Base-by-base conservation (phyloP, 1,140 invertebrate species). In the Frieseomelitta varia region DNA sequence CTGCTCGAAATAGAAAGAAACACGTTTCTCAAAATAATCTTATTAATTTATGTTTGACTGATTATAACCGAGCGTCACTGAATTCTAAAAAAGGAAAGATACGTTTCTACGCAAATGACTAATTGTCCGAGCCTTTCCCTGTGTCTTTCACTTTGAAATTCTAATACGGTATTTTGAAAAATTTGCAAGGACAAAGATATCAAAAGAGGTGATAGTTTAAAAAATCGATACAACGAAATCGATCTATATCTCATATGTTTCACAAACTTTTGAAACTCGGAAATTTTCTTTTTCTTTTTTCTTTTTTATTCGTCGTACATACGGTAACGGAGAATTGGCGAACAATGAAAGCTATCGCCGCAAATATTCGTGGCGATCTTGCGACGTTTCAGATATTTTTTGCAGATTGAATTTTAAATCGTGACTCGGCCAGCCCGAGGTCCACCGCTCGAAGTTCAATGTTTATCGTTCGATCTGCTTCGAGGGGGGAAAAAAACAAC, bases 401-500 rank as follows among this genome's bases (percentile, higher is more conserved):
- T 83, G 39, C 61, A 83, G 81, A 83, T 83, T 77, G 81, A 83
- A 83, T 83, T 83, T 83, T 79, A 83, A 78, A 83, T 83, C 81
- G 75, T 83, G 81, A 83, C 81, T 79, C 63, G 39, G 65, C 47
- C 55, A 24, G 63, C 24, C 47, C 19, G n/a, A 34, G 30, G 81
- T 67, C 75, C 65, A 58, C 55, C 39, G 63, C 39, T 56, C 30
- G 39, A 53, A 72, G 71, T 87, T 80, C 80, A 76, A 63, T 88
- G 71, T 88, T 88, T 88, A 88, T 87, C 87, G 53, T 87, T 73
- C 76, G n/a, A 87, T 88, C 87, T 72, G n/a, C 72, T 24, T 15
- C 61, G 53, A 39, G 8, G 39, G 39, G 39, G 39, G 39, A 72
- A 30, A 79, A 80, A 87, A 88, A 88, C 80, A 87, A 87, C 85